Conservation (phyloP, 2,888 invertebrate genomes). For the Melinaea marsaeus region DNA sequence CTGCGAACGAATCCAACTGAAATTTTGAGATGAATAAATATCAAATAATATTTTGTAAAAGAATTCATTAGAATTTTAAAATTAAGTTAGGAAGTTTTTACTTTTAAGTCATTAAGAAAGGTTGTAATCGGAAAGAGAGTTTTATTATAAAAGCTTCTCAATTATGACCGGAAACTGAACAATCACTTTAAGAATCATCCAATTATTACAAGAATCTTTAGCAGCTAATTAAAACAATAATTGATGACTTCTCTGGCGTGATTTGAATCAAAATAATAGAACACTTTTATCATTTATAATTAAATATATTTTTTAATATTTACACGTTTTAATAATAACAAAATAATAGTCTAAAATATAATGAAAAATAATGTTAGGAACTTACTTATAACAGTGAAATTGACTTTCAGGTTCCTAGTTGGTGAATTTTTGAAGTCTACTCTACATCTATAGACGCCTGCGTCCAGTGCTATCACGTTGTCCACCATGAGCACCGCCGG, state of each 20-base stretch:
- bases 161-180: constrained; percentile 5
- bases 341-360: not conserved
- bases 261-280: not conserved
- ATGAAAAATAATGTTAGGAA: constrained; percentile 38
- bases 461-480: constrained; percentile 86
- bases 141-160: constrained; percentile 4
- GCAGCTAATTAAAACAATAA: constrained; percentile 1
- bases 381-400: constrained; percentile 94
- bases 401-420: constrained; percentile 92
- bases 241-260: not conserved
- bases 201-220: constrained; percentile 3
- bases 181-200: constrained; percentile 6
- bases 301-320: too few species aligned
- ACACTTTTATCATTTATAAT: too few species aligned
- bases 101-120: constrained; percentile 6
- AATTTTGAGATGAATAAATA: not conserved
- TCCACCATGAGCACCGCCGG: constrained; percentile 88
- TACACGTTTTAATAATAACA: too few species aligned
- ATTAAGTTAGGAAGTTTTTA: constrained; percentile 7
- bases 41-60: not conserved
- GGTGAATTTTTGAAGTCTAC: constrained; percentile 95
- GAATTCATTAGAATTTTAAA: not conserved
- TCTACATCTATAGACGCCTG: constrained; percentile 91
- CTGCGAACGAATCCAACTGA: not conserved
- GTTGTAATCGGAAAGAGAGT: constrained; percentile 2